Percentiles rank a stretch among this genome's conserved stretches.
Conservation (phyloP, 2,797 vertebrate genomes). For the Myotis planiceps region DNA sequence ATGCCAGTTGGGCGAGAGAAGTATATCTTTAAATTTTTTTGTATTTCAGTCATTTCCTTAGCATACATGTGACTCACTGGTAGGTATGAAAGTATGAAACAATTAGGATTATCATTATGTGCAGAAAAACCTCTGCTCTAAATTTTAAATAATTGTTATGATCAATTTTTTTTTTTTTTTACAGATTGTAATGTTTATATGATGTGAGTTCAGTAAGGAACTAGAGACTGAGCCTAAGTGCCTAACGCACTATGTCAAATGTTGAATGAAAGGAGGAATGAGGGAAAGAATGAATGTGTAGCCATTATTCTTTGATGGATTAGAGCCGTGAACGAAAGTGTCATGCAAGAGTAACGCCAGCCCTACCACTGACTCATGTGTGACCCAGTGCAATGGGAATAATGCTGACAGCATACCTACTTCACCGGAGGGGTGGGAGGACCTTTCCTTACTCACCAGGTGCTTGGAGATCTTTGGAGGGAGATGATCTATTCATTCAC, state of each 20-base stretch:
- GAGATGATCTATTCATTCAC: not conserved
- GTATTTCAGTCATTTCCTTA: not conserved
- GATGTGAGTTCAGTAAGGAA: not conserved
- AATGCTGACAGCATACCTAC: not conserved
- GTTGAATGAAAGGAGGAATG: not conserved
- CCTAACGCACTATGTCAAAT: not conserved
- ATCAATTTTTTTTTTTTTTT: not conserved
- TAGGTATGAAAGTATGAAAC: not conserved
- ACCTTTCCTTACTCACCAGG: not conserved
- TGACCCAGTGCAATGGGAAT: not conserved
- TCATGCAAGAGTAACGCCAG: not conserved
- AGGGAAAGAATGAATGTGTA: not conserved
- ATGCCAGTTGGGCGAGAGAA: not conserved
- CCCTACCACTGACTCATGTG: not conserved
- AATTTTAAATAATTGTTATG: constrained; percentile 24
- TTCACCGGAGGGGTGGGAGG: not conserved
- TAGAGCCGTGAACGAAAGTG: not conserved
- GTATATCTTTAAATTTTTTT: not conserved
- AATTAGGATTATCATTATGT: not conserved
- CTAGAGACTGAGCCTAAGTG: not conserved
- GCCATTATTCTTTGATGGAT: not conserved
- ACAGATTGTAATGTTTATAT: not conserved
- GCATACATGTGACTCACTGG: not conserved
- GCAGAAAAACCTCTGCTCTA: not conserved
- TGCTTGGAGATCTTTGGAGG: not conserved